Evolutionary conservation across 30 jellyfish, hydroid and myxozoan genomes (phyloP).

Genomic region (Aurelia coerulea): DNA sequence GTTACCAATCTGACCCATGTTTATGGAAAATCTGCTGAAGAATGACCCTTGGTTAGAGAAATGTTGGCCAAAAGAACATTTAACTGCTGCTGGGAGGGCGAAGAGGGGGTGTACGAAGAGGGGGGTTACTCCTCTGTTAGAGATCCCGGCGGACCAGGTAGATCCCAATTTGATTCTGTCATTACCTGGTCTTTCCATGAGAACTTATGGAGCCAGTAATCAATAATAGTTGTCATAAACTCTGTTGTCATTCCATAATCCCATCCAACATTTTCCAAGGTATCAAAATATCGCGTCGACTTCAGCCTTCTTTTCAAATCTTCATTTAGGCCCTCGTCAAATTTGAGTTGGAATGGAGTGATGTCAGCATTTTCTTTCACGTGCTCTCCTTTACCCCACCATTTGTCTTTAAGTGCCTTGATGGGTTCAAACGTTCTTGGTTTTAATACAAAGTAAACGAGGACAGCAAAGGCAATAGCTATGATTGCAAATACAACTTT

Average conservation of each 20-base stretch:
- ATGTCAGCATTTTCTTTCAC: slow-evolving; percentile 36
- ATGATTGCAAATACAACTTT: slow-evolving; percentile 34
- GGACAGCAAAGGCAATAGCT: neutral
- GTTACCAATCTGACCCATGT: too few relatives aligned
- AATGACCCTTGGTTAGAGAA: too few relatives aligned
- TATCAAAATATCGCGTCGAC: slow-evolving; percentile 31
- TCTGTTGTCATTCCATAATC: slow-evolving; percentile 56
- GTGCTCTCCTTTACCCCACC: slow-evolving; percentile 72
- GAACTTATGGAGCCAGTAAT: slow-evolving; percentile 43
- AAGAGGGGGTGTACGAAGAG: too few relatives aligned
- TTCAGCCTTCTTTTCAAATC: slow-evolving; percentile 30
- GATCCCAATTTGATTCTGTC: too few relatives aligned
- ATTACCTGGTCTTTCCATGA: slow-evolving; percentile 58
- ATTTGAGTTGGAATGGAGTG: slow-evolving; percentile 24
- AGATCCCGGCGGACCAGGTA: too few relatives aligned
- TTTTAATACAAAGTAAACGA: slow-evolving; percentile 8
- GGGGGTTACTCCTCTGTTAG: too few relatives aligned
- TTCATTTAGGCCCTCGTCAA: neutral
- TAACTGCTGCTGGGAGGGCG: too few relatives aligned
- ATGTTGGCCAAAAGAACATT: too few relatives aligned
- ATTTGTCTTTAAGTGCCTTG: slow-evolving; percentile 27
- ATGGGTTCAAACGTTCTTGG: slow-evolving; percentile 17
- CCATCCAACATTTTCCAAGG: slow-evolving; percentile 53
- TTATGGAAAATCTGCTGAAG: too few relatives aligned
- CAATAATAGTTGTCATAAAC: slow-evolving; percentile 46